Base-by-base conservation (phyloP, 1,140 invertebrate genomes). In the Pseudachorutes palmiensis region DNA sequence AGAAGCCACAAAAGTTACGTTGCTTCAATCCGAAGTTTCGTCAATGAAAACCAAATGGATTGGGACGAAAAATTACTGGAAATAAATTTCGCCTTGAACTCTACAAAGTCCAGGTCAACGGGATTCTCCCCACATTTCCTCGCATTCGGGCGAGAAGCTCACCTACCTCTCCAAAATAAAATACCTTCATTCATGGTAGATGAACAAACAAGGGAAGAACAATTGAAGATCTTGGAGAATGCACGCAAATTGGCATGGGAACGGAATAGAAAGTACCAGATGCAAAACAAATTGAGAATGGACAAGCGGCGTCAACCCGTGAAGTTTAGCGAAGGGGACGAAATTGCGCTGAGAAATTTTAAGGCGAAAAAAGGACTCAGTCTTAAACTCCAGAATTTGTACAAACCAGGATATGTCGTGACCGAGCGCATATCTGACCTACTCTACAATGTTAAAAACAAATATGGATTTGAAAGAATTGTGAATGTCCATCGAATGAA, bases 71-170 rank as follows among this genome's bases (percentile, higher is more conserved):
- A 65, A n/a, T n/a, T 65, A 12, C 31, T 26, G 12, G 45, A 24
- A 24, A 55, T 65, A 28, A 28, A 22, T 24, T 65, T 65, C 48
- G 63, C 63, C n/a, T 12, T 65, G 2, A 65, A 65, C 48, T 55
- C 45, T 3, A 65, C 63, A 5, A 19, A n/a, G 41, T 55, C 45
- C 5, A 12, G 3, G 2, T 9, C 41, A 26, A 65, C 63, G 3
- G 29, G 29, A 24, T 3, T 48, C 9, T 26, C 16, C n/a, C 63
- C 63, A 2, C 55, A 16, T 31, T 65, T 14, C 30, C 12, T 65
- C 9, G n/a, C 55, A 19, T 31, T 55, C 55, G 63, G 63, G 2
- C n/a, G 9, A 24, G 63, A 65, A 31, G 45, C 63, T 1, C 29
- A 28, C 2, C 30, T 65, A 19, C n/a, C n/a, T 48, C 22, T 58